Conservation (phyloP, 2,113 vertebrate species). For the Actenoides lindsayi region DNA sequence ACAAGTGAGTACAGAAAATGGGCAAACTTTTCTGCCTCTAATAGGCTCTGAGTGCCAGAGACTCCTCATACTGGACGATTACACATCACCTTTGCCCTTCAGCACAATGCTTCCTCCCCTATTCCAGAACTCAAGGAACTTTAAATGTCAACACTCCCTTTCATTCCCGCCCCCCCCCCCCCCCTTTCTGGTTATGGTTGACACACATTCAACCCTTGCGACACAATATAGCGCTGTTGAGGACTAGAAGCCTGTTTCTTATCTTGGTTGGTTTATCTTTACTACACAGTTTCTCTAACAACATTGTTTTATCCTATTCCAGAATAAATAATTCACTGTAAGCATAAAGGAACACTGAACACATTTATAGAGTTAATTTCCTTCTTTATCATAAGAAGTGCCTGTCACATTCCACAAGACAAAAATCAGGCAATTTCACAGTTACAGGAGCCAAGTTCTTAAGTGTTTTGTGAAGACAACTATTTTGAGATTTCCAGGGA, state of each 20-base stretch:
- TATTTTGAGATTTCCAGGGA: slow-evolving; percentile 14
- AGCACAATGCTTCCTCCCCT: not conserved
- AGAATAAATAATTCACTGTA: not conserved
- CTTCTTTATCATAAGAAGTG: not conserved
- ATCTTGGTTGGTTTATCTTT: not conserved
- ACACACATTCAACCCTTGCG: not conserved
- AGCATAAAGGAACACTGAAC: not conserved
- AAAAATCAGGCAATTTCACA: not conserved
- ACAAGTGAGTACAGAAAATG: not conserved
- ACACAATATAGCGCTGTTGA: not conserved
- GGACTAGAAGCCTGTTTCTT: not conserved
- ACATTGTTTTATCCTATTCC: not conserved
- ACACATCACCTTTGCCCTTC: not conserved
- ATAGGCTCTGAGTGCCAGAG: not conserved
- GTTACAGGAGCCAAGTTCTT: not conserved
- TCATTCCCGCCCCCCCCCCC: not conserved
- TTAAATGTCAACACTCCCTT: not conserved
- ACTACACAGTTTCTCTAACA: not conserved
- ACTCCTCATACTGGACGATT: not conserved
- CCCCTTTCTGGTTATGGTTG: not conserved
- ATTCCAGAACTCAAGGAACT: not conserved
- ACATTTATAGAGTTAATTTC: not conserved
- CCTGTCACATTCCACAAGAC: not conserved
- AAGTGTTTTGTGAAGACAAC: not conserved
- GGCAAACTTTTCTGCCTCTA: not conserved